Conservation (phyloP, 2,888 invertebrate genomes). For the Trissonchulus latispiculum region DNA sequence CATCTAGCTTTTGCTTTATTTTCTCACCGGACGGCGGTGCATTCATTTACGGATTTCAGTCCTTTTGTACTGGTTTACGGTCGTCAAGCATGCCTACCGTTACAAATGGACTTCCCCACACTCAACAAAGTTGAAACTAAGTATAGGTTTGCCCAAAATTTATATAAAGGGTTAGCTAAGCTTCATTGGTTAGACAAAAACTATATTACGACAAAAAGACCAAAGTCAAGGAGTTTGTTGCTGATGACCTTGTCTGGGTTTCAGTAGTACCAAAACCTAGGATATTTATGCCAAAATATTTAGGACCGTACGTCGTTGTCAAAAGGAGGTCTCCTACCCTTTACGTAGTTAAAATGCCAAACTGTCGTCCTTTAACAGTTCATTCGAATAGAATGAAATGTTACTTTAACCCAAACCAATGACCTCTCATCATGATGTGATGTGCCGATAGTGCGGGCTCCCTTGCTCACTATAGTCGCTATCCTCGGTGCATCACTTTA, state of each 20-base stretch:
- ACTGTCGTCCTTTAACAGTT: not conserved
- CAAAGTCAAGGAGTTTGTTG: not conserved
- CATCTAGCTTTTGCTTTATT: conserved; percentile 28
- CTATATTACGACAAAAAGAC: not conserved
- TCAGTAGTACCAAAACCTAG: not conserved
- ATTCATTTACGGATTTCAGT: conserved; percentile 26
- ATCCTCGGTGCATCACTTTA: too few relatives aligned
- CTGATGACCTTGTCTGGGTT: not conserved
- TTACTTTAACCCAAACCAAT: too few relatives aligned
- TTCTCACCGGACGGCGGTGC: conserved; percentile 29
- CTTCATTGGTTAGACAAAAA: not conserved
- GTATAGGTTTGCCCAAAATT: not conserved
- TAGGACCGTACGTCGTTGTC: not conserved
- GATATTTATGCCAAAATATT: not conserved
- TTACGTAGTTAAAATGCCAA: not conserved
- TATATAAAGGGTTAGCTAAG: not conserved
- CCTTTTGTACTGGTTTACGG: conserved; percentile 27
- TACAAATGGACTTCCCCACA: conserved; percentile 17
- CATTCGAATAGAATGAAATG: not conserved
- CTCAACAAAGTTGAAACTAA: not conserved
- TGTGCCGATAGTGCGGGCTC: not conserved
- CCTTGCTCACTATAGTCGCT: not conserved
- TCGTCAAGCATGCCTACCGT: conserved; percentile 25
- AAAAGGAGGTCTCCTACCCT: not conserved
- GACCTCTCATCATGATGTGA: too few relatives aligned